A percentile compares a stretch with the other conserved stretches of the same genome.
Evolutionary conservation across 2,113 vertebrate species (phyloP).

Genomic region (Archilochus colubris): DNA sequence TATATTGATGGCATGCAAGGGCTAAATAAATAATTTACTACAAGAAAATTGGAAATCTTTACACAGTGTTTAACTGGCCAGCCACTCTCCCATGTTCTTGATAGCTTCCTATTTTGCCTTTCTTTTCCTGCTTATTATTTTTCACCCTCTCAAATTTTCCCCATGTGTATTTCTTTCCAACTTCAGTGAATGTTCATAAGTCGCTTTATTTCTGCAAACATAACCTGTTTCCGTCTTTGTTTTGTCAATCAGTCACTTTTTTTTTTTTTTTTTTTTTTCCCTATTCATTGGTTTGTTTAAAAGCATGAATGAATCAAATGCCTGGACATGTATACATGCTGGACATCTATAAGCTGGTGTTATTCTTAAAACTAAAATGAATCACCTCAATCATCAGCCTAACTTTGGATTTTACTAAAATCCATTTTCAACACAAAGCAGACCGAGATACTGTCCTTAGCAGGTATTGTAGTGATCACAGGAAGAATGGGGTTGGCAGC

Average conservation of each 20-base stretch:
- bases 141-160: conserved; percentile 34
- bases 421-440: neutral
- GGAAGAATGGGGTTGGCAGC: neutral
- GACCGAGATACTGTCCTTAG: neutral
- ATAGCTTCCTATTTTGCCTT: conserved; percentile 54
- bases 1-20: conserved; percentile 78
- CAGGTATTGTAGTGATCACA: neutral
- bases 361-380: conserved; percentile 29
- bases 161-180: conserved; percentile 62
- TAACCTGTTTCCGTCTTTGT: conserved; percentile 52
- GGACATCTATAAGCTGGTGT: conserved; percentile 17
- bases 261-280: conserved; percentile 62
- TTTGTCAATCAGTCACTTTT: conserved; percentile 48
- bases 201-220: conserved; percentile 43
- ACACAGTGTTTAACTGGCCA: conserved; percentile 79
- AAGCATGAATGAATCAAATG: conserved; percentile 48
- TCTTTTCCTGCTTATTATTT: conserved; percentile 25
- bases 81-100: conserved; percentile 59
- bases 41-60: conserved; percentile 86
- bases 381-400: neutral
- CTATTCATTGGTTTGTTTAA: conserved; percentile 69
- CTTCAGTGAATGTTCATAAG: conserved; percentile 51
- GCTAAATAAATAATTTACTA: conserved; percentile 86
- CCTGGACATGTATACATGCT: neutral
- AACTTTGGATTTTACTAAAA: conserved; percentile 16